Evolutionary conservation across 23 tunicate species (phyloP), one percentile per base, ranked within the genome.

Genomic region (Diplosoma virens): DNA sequence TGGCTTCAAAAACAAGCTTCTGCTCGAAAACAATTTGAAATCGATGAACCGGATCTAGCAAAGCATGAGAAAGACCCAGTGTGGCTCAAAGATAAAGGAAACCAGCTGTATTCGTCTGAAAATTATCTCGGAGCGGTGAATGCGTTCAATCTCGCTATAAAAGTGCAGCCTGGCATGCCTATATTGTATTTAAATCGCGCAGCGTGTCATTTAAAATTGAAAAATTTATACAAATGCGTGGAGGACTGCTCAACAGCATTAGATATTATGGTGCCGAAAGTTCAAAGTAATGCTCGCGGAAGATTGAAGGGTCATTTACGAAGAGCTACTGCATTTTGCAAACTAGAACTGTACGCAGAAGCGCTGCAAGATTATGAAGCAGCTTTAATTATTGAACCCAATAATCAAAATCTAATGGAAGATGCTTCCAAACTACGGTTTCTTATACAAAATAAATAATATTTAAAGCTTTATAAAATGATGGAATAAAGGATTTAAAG

Each of bases 1-100:
- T 94, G 99, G 99, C 81, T 94, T 5, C 84, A 88, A 68, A 94
- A 94, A 37, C 95, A 94, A 67, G 95, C 95, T 0, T 78, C 79
- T 23, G 99, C 99, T 3, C 58, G 99, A 59, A 94, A 94, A 65
- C 73, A 48, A 37, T 47, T 55, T 30, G 81, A 67, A 46, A 27
- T 87, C 23, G 71, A 84, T 27, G 89, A 94, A 32, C 80, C 82
- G 1, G 99, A 94, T 75, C 41, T 94, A 26, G 84, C 83, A 5
- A 87, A 87, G 37, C 95, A 94, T 34, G 99, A 94, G 50, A 88
- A 94, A 47, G 96, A 94, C 33, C 95, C 94, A 1, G 86, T 67
- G 26, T 94, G 94, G 94, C 83, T 94, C 81, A 84, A 88, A 74
- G 95, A 83, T 61, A 94, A 94, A 73, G 99, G 84, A 34, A 88